A percentile compares a stretch with the other conserved stretches of the same genome.
phyloP scores from a whole-genome alignment of 2,113 vertebrate species.

The Caracal caracal region DNA sequence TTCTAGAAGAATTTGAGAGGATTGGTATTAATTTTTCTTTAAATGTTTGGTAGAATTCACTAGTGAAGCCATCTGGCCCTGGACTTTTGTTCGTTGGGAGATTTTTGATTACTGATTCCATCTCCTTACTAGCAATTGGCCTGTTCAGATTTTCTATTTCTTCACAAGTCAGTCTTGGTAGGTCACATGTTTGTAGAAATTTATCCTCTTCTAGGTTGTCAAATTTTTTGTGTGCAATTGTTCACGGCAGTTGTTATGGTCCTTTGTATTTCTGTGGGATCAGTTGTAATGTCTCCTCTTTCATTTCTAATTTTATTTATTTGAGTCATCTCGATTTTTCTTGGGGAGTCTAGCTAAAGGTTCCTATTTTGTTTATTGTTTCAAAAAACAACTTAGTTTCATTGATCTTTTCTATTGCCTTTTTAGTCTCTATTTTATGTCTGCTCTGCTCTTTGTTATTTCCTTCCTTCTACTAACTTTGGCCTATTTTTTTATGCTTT shows the following conservation, averaged over 20 bases:
- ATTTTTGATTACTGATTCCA: background rate
- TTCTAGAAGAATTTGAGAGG: background rate
- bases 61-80: background rate
- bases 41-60: background rate
- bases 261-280: too few relatives aligned
- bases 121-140: background rate
- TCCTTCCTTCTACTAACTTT: conserved; percentile 6
- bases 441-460: background rate
- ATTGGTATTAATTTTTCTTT: background rate
- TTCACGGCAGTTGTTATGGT: background rate
- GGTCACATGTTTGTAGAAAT: background rate
- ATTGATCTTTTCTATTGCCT: background rate
- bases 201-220: background rate
- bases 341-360: background rate
- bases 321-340: background rate
- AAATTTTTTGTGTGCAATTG: background rate
- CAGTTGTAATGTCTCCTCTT: background rate
- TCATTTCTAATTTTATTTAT: background rate
- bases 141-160: background rate
- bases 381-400: background rate
- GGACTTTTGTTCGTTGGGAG: background rate
- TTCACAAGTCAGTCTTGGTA: background rate
- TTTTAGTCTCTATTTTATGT: background rate
- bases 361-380: background rate
- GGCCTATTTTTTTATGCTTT: background rate